Evolutionary conservation across 2,797 vertebrate genomes (phyloP).

Genomic region (Anas bahamensis): DNA sequence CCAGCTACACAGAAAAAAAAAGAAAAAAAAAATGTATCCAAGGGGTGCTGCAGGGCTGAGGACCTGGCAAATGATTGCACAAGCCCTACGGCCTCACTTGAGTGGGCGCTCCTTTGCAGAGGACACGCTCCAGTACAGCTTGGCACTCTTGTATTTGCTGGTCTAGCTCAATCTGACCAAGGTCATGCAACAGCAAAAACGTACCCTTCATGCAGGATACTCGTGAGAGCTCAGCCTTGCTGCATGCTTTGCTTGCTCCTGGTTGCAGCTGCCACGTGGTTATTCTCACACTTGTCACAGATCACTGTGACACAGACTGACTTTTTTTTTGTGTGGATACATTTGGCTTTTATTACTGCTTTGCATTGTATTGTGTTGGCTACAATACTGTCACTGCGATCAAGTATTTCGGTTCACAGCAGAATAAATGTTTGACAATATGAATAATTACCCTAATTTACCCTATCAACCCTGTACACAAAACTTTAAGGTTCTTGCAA

Average conservation of each 20-base stretch:
- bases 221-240: not conserved
- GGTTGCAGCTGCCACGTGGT: not conserved
- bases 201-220: not conserved
- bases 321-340: not conserved
- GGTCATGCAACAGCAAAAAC: not conserved
- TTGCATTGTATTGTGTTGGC: not conserved
- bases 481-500: not conserved
- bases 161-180: not conserved
- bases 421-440: not conserved
- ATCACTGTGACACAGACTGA: not conserved
- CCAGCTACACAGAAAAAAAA: not conserved
- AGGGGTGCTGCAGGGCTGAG: not conserved
- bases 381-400: not conserved
- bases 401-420: not conserved
- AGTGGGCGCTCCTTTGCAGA: not conserved
- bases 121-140: not conserved
- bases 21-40: not conserved
- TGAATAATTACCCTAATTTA: not conserved
- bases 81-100: not conserved
- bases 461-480: not conserved
- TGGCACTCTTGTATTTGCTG: not conserved
- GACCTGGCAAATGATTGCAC: not conserved
- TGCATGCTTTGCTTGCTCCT: not conserved
- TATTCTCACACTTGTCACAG: not conserved
- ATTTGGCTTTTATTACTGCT: not conserved